Base-by-base conservation (phyloP, 2,797 vertebrate species). In the Pseudopleuronectes americanus region DNA sequence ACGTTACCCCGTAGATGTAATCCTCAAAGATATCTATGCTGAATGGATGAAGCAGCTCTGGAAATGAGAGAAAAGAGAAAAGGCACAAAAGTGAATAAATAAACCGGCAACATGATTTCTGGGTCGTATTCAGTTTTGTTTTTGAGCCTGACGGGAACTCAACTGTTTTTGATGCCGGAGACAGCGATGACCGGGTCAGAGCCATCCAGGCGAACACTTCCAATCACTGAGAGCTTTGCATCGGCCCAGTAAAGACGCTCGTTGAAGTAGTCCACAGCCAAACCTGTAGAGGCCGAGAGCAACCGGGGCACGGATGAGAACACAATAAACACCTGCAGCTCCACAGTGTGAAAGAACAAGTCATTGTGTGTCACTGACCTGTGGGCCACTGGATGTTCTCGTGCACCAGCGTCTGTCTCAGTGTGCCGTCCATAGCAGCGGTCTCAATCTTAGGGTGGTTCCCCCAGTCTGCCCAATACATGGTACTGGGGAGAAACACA, bases 401-500 rank as follows among this genome's bases (percentile, higher is more conserved):
- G 53, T 99, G 95, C 49, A 99, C 96, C 56, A 99, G 92, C 0
- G 95, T 99, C 81, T 98, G 95, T 45, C 98, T 95, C 56, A 97
- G 91, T 0, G 98, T 99, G 4, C 98, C 98, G 0, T 99, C 97
- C 98, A 99, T 99, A 8, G 97, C 95, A 0, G 98, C 97, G 0
- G 96, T 98, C 90, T 99, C 98, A 2, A 99, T 99, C 90, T 99
- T 99, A 52, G 97, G 97, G 72, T 99, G 97, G 81, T 99, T 99
- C 1, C 98, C 98, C 98, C 98, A 99, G 88, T 99, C 97, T 43
- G 97, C 96, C 98, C 98, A 99, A 88, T 99, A 99, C 98, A 99
- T 99, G 1, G 96, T 98, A 19, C 97, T 99, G 57, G 49, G 26
- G 52, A 51, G 28, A 72, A 73, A 74, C 17, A 64, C 22, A 26